Evolutionary conservation across 2,888 invertebrate genomes (phyloP), one percentile per base, ranked within the genome.

Genomic region (Scrobipalpa atriplicella): DNA sequence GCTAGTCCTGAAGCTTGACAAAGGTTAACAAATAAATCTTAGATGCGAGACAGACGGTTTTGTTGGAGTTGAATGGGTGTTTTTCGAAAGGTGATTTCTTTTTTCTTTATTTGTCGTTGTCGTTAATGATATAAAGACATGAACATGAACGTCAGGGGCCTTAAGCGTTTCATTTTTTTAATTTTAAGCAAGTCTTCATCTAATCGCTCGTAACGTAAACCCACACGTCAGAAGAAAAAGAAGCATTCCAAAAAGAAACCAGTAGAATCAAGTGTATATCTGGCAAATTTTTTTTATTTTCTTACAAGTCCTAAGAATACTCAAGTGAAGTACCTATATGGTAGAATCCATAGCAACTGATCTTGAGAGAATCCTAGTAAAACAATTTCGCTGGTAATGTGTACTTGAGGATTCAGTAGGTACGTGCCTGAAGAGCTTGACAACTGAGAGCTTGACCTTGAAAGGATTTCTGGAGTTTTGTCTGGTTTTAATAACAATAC

Each of bases 11-110:
- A 47, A 16, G 47, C 3, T 16, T 47, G n/a, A 47, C 47, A 47
- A 47, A 47, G 47, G 47, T 47, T 47, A 47, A 16, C 47, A 47
- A 47, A 43, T 43, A 43, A 43, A 47, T 47, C 16, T 3, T 47
- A 47, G n/a, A 5, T 16, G 5, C 6, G 16, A 47, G 6, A 16
- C 47, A 47, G 47, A 47, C 47, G n/a, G 5, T 47, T n/a, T 16
- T 47, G 47, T 47, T 47, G n/a, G 13, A 43, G 3, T 43, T 39
- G 3, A 13, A 13, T 13, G 0, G 43, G 13, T 43, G 13, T 43
- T 13, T 13, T 13, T 43, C 13, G 3, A 2, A 29, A 29, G 29
- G 29, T 29, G 29, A 29, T 5, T 29, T 29, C 2, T 29, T 29
- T 29, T 29, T 29, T 29, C 29, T 29, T n/a, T 29, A 29, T 29